Evolutionary conservation across 2,113 vertebrate species (phyloP).

Genomic region (Chlorodrepanis virens): DNA sequence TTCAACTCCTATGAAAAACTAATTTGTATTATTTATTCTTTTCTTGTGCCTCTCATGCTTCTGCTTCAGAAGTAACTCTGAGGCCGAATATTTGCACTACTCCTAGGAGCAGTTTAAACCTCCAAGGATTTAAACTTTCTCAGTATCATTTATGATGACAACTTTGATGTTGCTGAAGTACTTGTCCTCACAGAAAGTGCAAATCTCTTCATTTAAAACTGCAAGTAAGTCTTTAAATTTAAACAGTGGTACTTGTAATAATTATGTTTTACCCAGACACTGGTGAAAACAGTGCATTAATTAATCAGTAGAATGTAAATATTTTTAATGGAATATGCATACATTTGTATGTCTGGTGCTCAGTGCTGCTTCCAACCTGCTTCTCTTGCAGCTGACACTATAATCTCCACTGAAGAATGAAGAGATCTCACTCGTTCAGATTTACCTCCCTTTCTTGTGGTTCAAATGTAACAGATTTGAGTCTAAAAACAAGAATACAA

Average conservation of each 20-base stretch:
- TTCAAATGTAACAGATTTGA: neutral
- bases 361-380: neutral
- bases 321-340: neutral
- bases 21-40: neutral
- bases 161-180: neutral
- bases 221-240: neutral
- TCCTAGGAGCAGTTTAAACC: neutral
- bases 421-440: neutral
- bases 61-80: neutral
- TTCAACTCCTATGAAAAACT: neutral
- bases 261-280: neutral
- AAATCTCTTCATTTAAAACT: neutral
- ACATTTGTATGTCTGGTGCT: neutral
- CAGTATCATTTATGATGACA: neutral
- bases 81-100: neutral
- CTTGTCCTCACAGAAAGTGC: neutral
- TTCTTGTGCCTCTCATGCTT: accelerated
- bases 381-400: neutral
- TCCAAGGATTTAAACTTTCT: neutral
- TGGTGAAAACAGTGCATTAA: neutral
- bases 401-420: neutral
- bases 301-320: neutral
- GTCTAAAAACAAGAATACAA: neutral
- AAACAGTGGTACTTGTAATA: neutral
- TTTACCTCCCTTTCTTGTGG: neutral